Conservation (phyloP, 2,797 vertebrate genomes). For the Clamator glandarius region DNA sequence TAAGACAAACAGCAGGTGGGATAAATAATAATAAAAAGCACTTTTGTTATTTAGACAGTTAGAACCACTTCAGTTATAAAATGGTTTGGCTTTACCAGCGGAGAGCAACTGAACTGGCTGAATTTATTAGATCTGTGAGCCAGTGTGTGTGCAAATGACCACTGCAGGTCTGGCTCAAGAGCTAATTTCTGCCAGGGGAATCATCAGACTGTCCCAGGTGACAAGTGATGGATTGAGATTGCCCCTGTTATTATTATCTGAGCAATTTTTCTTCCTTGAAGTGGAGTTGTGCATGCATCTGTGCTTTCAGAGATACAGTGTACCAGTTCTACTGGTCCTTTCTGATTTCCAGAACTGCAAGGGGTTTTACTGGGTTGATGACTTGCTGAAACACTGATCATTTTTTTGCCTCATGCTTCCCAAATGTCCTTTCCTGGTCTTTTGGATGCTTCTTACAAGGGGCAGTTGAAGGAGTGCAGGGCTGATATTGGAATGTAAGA, state of each 20-base stretch:
- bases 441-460: not conserved
- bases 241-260: not conserved
- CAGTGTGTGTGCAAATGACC: not conserved
- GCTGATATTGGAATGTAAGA: not conserved
- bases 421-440: not conserved
- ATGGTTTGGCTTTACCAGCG: not conserved
- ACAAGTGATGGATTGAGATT: not conserved
- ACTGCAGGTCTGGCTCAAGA: not conserved
- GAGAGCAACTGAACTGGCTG: not conserved
- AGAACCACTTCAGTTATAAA: not conserved
- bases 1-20: not conserved
- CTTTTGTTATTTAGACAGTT: not conserved
- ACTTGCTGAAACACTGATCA: not conserved
- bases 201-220: not conserved
- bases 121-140: not conserved
- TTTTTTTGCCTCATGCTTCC: not conserved
- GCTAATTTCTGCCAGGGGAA: not conserved
- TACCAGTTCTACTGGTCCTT: slow-evolving; percentile 35
- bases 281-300: not conserved
- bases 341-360: slow-evolving; percentile 10
- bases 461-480: not conserved
- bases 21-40: not conserved
- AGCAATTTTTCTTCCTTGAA: not conserved
- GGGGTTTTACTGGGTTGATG: not conserved
- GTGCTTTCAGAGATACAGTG: not conserved